Percentiles rank a stretch among this genome's conserved stretches.
Evolutionary conservation across 2,888 invertebrate species (phyloP).

Genomic region (Drosophila kambysellisi): DNA sequence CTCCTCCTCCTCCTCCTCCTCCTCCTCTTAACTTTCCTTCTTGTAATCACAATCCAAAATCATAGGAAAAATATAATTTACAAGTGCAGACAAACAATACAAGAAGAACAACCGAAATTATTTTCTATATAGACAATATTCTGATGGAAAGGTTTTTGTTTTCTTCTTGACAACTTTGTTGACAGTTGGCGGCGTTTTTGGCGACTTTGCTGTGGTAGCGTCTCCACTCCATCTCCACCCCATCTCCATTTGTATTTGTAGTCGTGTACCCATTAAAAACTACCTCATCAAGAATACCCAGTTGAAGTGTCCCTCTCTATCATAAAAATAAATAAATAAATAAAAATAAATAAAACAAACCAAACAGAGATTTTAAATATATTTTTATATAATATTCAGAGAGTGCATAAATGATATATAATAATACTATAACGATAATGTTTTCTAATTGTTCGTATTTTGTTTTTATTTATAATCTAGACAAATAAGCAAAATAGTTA

Average conservation of each 20-base stretch:
- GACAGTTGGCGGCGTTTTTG: constrained; percentile 40
- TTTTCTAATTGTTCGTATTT: too few species aligned
- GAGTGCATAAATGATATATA: too few species aligned
- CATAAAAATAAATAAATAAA: too few species aligned
- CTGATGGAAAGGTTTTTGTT: constrained; percentile 31
- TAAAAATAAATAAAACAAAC: too few species aligned
- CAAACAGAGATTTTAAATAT: too few species aligned
- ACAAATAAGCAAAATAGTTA: neutral
- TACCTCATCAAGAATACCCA: neutral
- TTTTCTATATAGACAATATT: constrained; percentile 39
- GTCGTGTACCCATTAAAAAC: neutral
- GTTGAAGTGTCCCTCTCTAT: neutral
- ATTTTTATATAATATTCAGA: too few species aligned
- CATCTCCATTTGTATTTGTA: neutral
- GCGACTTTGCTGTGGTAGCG: constrained; percentile 29
- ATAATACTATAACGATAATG: too few species aligned
- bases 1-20: too few species aligned
- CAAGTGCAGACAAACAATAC: constrained; percentile 14
- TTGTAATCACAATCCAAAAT: neutral
- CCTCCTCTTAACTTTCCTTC: too few species aligned
- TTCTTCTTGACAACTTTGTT: constrained; percentile 45
- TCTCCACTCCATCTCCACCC: neutral
- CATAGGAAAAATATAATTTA: constrained; percentile 19
- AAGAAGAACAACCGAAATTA: constrained; percentile 21
- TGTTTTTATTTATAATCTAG: too few species aligned